A percentile compares a stretch with the other conserved stretches of the same genome.
These are phyloP conservation scores for Ivindomyrus marchei DNA, from an alignment of 2,113 vertebrate genomes.

Conservation along the genomic window DNA sequence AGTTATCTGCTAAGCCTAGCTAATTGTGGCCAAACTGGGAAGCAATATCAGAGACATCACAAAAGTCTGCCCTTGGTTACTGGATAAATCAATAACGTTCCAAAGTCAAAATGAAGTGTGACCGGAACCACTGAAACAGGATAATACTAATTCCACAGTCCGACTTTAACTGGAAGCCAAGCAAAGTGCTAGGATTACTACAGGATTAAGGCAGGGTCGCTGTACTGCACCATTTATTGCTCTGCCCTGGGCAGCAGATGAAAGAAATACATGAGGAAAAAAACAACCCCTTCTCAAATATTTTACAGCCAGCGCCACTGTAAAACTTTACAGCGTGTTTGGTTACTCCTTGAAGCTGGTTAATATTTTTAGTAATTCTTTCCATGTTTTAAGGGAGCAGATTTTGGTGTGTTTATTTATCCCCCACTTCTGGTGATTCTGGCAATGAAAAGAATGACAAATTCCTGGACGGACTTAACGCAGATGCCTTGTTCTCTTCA, in stretches of 20 bases:
- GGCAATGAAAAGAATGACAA: background rate
- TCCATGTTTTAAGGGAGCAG: background rate
- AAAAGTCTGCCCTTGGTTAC: background rate
- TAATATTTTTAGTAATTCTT: conserved; percentile 13
- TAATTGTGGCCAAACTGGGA: background rate
- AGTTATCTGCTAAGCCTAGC: background rate
- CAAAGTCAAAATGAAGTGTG: background rate
- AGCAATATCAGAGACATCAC: background rate
- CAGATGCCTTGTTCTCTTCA: background rate
- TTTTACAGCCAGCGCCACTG: conserved; percentile 26
- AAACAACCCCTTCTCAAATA: conserved; percentile 19
- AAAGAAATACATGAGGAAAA: conserved; percentile 19
- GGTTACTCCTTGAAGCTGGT: conserved; percentile 22
- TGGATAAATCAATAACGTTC: background rate
- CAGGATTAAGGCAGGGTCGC: conserved; percentile 1
- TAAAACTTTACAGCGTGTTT: conserved; percentile 33
- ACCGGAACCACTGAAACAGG: background rate
- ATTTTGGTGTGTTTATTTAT: background rate
- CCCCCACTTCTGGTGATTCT: background rate
- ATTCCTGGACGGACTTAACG: background rate
- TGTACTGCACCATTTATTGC: conserved; percentile 12
- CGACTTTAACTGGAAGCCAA: conserved; percentile 1
- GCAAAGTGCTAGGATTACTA: background rate
- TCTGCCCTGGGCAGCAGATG: conserved; percentile 1
- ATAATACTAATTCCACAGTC: background rate